Percentiles rank a stretch among this genome's conserved stretches.
phyloP scores from a whole-genome alignment of 2,797 vertebrate genomes.

The Lutra lutra region DNA sequence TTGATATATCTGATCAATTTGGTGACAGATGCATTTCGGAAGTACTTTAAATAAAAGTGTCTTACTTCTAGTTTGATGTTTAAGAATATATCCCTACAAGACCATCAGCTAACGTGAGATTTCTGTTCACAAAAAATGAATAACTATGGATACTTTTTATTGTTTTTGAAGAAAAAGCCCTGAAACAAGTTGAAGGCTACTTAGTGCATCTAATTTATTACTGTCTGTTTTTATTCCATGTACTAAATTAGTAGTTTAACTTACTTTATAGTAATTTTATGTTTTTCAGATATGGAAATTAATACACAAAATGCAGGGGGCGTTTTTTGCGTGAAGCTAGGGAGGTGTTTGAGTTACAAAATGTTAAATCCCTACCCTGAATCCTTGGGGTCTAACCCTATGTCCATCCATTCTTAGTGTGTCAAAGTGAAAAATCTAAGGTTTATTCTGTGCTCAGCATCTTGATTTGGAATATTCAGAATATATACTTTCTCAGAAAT shows the following conservation, averaged over 20 bases:
- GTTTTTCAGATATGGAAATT: slow-evolving; percentile 27
- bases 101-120: background rate
- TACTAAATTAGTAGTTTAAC: background rate
- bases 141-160: background rate
- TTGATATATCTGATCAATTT: background rate
- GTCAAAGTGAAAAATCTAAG: slow-evolving; percentile 34
- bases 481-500: slow-evolving; percentile 53
- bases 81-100: background rate
- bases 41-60: slow-evolving; percentile 27
- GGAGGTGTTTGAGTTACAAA: slow-evolving; percentile 14
- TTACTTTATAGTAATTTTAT: background rate
- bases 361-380: background rate
- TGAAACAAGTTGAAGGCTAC: background rate
- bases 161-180: slow-evolving; percentile 7
- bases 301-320: background rate
- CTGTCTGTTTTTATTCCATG: background rate
- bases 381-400: background rate
- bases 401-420: background rate
- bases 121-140: background rate
- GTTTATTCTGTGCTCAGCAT: slow-evolving; percentile 39
- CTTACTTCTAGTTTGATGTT: slow-evolving; percentile 1
- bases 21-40: background rate
- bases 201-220: background rate
- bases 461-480: slow-evolving; percentile 65
- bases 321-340: background rate